These are phyloP conservation scores for Drosophila ogumai DNA, from an alignment of 1,140 invertebrate genomes.

Conservation along the genomic window DNA sequence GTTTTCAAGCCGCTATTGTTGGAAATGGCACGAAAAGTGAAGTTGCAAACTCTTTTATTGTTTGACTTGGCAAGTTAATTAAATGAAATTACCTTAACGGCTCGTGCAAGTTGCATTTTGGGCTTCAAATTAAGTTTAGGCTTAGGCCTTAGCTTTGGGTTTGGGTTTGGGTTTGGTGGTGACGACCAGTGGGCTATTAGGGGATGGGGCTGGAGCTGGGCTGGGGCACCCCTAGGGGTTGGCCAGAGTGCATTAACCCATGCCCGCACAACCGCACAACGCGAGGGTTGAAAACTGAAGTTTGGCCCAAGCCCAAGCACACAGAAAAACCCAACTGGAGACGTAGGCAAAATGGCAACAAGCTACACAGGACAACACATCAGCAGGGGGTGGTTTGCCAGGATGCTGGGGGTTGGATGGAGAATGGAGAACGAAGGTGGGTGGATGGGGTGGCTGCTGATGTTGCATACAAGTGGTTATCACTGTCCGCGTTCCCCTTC, in stretches of 20 bases:
- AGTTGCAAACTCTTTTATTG: conserved; percentile 12
- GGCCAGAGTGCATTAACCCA: conserved; percentile 87
- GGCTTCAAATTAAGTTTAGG: not conserved
- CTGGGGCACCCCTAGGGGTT: conserved; percentile 38
- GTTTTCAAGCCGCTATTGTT: not conserved
- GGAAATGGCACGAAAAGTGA: conserved; percentile 3
- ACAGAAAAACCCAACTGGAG: conserved; percentile 18
- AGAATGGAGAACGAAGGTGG: conserved; percentile 10
- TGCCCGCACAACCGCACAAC: conserved; percentile 36
- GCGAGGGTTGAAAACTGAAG: conserved; percentile 66
- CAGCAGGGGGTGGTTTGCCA: conserved; percentile 33
- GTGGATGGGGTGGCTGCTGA: conserved; percentile 21
- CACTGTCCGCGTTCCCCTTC: conserved; percentile 42
- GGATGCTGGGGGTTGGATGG: conserved; percentile 38
- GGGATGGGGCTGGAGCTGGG: conserved; percentile 1
- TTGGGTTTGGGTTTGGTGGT: conserved; percentile 12
- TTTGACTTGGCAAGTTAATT: conserved; percentile 67
- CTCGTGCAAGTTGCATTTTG: conserved; percentile 19
- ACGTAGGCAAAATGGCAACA: conserved; percentile 36
- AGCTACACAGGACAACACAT: conserved; percentile 16
- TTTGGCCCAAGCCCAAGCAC: conserved; percentile 15
- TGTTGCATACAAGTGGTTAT: conserved; percentile 76
- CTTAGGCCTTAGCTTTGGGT: not conserved
- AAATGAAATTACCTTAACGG: conserved; percentile 71
- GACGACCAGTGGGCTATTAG: conserved; percentile 3